Conservation (phyloP, 1,140 invertebrate species). For the Bombus confusus region DNA sequence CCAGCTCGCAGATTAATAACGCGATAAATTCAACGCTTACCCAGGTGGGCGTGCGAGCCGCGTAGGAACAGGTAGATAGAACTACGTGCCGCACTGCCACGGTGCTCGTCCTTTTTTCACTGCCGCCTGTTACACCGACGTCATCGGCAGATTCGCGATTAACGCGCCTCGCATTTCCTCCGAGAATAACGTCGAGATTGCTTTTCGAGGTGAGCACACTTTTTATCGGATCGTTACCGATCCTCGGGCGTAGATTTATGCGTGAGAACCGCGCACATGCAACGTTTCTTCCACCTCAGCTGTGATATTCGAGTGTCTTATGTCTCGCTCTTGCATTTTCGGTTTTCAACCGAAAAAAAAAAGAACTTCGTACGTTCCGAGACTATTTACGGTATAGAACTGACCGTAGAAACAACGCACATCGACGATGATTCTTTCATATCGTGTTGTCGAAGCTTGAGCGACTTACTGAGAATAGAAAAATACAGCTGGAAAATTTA, state of each 20-base stretch:
- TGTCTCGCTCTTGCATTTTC: too few species aligned
- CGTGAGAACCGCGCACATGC: too few species aligned
- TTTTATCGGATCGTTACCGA: not conserved
- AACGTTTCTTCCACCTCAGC: too few species aligned
- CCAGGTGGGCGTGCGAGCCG: slow-evolving; percentile 44
- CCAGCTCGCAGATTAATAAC: slow-evolving; percentile 70
- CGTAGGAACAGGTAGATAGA: slow-evolving; percentile 42
- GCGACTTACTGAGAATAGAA: too few species aligned
- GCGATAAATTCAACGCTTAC: slow-evolving; percentile 72
- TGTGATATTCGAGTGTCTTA: too few species aligned
- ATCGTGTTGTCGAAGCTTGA: too few species aligned
- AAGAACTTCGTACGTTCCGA: too few species aligned
- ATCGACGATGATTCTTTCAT: too few species aligned
- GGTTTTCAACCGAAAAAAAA: too few species aligned
- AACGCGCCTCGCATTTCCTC: not conserved
- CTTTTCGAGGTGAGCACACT: not conserved
- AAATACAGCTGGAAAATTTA: too few species aligned
- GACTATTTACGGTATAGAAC: too few species aligned
- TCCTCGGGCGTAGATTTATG: not conserved
- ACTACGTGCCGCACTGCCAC: not conserved
- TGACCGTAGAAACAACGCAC: too few species aligned
- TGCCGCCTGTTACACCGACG: not conserved
- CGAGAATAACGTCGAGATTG: not conserved
- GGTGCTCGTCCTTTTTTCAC: slow-evolving; percentile 8
- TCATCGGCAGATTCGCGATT: slow-evolving; percentile 1